Percentiles rank a stretch among this genome's conserved stretches.
Evolutionary conservation across 2,888 invertebrate genomes (phyloP).

Genomic region (Ornithoptera alexandrae): DNA sequence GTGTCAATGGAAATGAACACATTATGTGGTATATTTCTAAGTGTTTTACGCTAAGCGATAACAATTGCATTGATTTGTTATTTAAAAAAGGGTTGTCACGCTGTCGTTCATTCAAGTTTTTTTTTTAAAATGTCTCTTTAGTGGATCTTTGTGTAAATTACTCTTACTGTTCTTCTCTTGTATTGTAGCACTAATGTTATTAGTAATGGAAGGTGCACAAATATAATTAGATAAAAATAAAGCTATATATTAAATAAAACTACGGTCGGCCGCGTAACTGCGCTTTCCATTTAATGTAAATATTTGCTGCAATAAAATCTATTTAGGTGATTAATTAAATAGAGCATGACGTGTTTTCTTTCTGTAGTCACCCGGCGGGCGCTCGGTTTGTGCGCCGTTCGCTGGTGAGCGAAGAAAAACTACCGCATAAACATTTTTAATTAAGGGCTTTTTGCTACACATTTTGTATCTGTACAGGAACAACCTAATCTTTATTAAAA

Average conservation of each 20-base stretch:
- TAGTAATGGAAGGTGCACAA: neutral
- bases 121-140: too few species aligned
- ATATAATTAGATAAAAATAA: slow-evolving; percentile 11
- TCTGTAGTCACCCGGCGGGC: slow-evolving; percentile 33
- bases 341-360: slow-evolving; percentile 52
- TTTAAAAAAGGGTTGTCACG: slow-evolving; percentile 62
- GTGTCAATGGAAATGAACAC: neutral
- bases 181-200: neutral
- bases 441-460: slow-evolving; percentile 18
- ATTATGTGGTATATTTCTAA: slow-evolving; percentile 37
- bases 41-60: slow-evolving; percentile 57
- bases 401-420: slow-evolving; percentile 39
- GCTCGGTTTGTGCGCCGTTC: slow-evolving; percentile 10
- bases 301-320: slow-evolving; percentile 70
- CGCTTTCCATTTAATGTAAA: slow-evolving; percentile 61
- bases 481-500: slow-evolving; percentile 3
- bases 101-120: slow-evolving; percentile 38
- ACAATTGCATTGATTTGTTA: slow-evolving; percentile 65
- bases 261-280: slow-evolving; percentile 44
- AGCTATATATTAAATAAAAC: slow-evolving; percentile 47
- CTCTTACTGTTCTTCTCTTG: too few species aligned
- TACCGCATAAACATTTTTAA: slow-evolving; percentile 26
- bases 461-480: slow-evolving; percentile 7
- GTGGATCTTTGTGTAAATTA: too few species aligned
- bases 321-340: slow-evolving; percentile 67